Evolutionary conservation across 92 coral and sea anemone genomes (phyloP).

Genomic region (Virgularia gustaviana): DNA sequence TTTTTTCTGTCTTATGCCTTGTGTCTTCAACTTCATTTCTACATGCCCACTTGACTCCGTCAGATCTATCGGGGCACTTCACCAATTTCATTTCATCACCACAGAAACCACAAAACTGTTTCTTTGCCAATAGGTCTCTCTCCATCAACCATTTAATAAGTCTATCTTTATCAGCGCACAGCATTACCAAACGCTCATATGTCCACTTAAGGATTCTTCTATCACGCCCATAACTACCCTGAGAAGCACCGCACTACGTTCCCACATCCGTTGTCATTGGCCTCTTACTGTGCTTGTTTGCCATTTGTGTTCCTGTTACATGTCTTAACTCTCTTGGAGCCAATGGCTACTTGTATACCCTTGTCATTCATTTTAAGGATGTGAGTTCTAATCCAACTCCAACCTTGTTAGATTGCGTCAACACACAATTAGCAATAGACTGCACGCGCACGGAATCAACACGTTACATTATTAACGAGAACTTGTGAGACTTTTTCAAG

Average conservation of each 20-base stretch:
- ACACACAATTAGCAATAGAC: too few relatives aligned
- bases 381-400: too few relatives aligned
- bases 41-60: not conserved
- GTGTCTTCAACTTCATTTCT: not conserved
- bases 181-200: not conserved
- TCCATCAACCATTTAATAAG: not conserved
- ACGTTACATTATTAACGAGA: too few relatives aligned
- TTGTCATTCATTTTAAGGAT: too few relatives aligned
- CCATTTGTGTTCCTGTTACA: too few relatives aligned
- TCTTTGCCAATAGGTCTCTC: not conserved
- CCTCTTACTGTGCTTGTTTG: too few relatives aligned
- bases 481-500: too few relatives aligned
- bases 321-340: too few relatives aligned
- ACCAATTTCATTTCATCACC: not conserved
- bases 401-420: too few relatives aligned
- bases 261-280: not conserved
- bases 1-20: conserved; percentile 1
- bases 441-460: too few relatives aligned
- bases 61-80: conserved; percentile 1
- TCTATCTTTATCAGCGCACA: not conserved
- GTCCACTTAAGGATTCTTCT: not conserved
- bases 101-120: not conserved
- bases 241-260: not conserved
- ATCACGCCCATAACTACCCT: not conserved
- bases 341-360: too few relatives aligned